Conservation (phyloP, 1,140 invertebrate genomes). For the Lutraria rhynchaena region DNA sequence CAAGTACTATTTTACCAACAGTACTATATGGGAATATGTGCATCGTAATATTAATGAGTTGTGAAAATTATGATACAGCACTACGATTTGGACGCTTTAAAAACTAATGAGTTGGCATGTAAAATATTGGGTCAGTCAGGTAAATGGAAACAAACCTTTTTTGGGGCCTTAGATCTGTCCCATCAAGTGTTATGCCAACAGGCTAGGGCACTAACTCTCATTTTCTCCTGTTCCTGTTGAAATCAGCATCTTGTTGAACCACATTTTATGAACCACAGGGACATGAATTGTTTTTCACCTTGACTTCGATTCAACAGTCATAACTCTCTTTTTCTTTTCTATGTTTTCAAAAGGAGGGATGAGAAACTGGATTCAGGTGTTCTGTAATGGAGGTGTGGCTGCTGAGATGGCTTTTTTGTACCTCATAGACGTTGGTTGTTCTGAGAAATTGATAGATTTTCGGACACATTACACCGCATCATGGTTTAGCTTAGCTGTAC, state of each 20-base stretch:
- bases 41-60: too few species aligned
- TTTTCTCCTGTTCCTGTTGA: neutral
- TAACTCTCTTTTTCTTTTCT: neutral
- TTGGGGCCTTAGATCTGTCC: too few species aligned
- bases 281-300: neutral
- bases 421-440: conserved; percentile 89
- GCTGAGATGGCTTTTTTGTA: conserved; percentile 90
- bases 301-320: neutral
- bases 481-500: conserved; percentile 89
- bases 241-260: too few species aligned
- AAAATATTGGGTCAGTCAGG: too few species aligned
- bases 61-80: too few species aligned
- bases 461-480: conserved; percentile 89
- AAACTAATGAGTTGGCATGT: too few species aligned
- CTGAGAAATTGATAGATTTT: conserved; percentile 92
- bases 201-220: too few species aligned
- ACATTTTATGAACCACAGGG: neutral
- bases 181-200: too few species aligned
- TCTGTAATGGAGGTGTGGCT: conserved; percentile 95
- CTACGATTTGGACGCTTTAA: too few species aligned
- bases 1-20: too few species aligned
- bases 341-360: conserved; percentile 87
- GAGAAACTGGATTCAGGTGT: conserved; percentile 94
- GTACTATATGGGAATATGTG: too few species aligned
- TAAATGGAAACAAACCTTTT: too few species aligned